phyloP scores from a whole-genome alignment of 2,113 vertebrate species.

The Toxotes jaculatrix region DNA sequence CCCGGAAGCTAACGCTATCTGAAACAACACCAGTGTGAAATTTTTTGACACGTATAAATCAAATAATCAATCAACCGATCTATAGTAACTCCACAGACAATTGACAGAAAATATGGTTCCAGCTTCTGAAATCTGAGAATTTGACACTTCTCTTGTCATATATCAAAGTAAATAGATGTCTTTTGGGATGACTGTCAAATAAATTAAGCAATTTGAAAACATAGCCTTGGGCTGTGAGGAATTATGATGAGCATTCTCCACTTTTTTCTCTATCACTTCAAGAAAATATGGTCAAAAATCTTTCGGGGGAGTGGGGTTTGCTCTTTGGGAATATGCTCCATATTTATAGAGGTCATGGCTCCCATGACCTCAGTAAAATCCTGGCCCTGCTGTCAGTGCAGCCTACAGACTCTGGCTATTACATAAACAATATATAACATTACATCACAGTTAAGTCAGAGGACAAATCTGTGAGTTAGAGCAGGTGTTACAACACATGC shows the following conservation, averaged over 20 bases:
- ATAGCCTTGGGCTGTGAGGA: not conserved
- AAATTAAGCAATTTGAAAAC: too few relatives aligned
- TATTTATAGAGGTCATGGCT: too few relatives aligned
- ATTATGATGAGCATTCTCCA: not conserved
- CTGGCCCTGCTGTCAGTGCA: not conserved
- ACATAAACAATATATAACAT: not conserved
- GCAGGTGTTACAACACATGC: not conserved
- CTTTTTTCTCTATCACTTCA: too few relatives aligned
- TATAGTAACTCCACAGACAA: too few relatives aligned
- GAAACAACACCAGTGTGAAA: conserved; percentile 1
- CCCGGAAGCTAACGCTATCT: conserved; percentile 81
- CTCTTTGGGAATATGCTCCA: too few relatives aligned
- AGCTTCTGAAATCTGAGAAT: not conserved
- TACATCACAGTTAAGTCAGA: conserved; percentile 24
- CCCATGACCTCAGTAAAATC: not conserved
- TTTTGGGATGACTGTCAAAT: too few relatives aligned
- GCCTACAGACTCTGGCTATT: not conserved
- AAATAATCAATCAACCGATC: not conserved
- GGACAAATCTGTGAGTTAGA: conserved; percentile 1
- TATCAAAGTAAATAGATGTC: not conserved
- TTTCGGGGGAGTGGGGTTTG: too few relatives aligned
- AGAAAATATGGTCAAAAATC: too few relatives aligned
- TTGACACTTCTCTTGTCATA: not conserved
- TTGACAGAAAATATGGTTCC: not conserved
- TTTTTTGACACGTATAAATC: not conserved